These are phyloP conservation scores for Cyprinodon diabolis DNA, from an alignment of 2,797 vertebrate species.

Conservation along the genomic window DNA sequence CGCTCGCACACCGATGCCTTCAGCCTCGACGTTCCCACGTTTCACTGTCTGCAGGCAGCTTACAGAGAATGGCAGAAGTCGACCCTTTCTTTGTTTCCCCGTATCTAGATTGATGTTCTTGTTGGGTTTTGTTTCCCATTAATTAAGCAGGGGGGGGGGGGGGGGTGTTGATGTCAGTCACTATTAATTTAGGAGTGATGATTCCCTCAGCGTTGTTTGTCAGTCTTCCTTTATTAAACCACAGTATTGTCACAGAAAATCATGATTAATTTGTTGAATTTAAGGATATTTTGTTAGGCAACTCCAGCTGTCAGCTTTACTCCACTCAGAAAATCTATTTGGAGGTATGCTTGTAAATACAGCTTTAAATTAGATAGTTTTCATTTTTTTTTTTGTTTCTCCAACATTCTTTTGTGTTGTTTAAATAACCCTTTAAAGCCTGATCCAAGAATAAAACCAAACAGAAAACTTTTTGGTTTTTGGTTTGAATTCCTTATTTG, in stretches of 20 bases:
- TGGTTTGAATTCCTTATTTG: no score
- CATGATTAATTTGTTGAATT: constrained; percentile 76
- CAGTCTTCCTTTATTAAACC: constrained; percentile 71
- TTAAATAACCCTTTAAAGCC: constrained; percentile 25
- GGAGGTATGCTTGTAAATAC: constrained; percentile 31
- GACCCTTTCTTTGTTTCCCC: constrained; percentile 67
- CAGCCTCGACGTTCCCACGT: constrained; percentile 61
- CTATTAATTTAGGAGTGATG: constrained; percentile 73
- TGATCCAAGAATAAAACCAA: no score
- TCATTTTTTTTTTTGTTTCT: constrained; percentile 47
- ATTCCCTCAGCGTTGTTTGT: constrained; percentile 68
- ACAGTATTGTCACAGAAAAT: constrained; percentile 71
- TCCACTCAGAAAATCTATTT: constrained; percentile 42
- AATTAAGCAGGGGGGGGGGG: constrained; percentile 58
- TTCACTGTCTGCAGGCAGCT: constrained; percentile 69
- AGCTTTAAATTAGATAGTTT: constrained; percentile 44
- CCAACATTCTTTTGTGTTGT: constrained; percentile 26
- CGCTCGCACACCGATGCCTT: constrained; percentile 46
- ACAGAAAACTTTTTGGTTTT: no score
- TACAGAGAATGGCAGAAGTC: constrained; percentile 60
- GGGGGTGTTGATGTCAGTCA: constrained; percentile 74
- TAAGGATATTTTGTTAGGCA: constrained; percentile 71
- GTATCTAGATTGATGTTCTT: constrained; percentile 73
- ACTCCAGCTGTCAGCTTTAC: constrained; percentile 62
- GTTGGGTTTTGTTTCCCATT: constrained; percentile 75